Base-by-base conservation (phyloP, 2,797 vertebrate genomes). In the Distichodus sexfasciatus region DNA sequence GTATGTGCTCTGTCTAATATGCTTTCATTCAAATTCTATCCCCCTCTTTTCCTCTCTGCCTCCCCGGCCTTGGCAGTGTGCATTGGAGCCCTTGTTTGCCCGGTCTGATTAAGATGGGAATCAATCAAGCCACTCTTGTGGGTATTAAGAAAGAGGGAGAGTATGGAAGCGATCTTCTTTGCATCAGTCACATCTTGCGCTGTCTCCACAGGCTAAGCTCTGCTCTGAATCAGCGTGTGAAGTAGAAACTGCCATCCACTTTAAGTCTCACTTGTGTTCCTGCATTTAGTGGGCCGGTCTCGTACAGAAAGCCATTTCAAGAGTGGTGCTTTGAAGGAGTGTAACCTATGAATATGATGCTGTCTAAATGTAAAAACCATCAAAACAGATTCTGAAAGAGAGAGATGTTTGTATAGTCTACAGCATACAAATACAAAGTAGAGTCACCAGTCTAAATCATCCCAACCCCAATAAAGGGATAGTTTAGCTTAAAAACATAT, bases 91-190 rank as follows among this genome's bases (percentile, higher is more conserved):
- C 28, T 66, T 69, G 69, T 75, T 78, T 78, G 72, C 69, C 66
- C 8, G 24, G 17, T 65, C 61, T 75, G 69, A 72, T 75, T 72
- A 72, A 65, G 65, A 69, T 61, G 47, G 50, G 54, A 83, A 85
- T 84, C 78, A 74, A 80, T 69, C 41, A 59, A 31, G 14, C 10
- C 51, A 15, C 51, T 55, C 51, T 48, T 10, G 46, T 55, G 51
- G 29, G 51, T n/a, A 36, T 55, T 55, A 55, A 17, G 11, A 19
- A 33, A 55, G 51, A 4, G 17, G 33, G 53, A 11, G 23, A 12
- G 47, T 41, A 15, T 5, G 12, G 48, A 40, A 29, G 47, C 33
- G 36, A 26, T 28, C 6, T 53, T 50, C 47, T 6, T 28, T 19
- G 24, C 31, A 33, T 55, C 51, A 55, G 51, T 55, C 51, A 55